Evolutionary conservation across 2,113 vertebrate species (phyloP).

Genomic region (Pimephales promelas): DNA sequence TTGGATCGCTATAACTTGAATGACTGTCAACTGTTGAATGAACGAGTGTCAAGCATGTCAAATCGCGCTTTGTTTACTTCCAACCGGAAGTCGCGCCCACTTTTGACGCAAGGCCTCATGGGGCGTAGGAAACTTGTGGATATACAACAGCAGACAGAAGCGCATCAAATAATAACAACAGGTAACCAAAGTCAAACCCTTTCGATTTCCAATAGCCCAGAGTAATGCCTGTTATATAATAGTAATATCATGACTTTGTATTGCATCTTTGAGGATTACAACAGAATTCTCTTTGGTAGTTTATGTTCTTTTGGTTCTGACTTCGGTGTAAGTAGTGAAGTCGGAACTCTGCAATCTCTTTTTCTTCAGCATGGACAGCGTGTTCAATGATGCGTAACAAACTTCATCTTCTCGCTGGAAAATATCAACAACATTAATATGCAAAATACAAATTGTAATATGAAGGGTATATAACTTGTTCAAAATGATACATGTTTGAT

Average conservation of each 20-base stretch:
- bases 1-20: no score
- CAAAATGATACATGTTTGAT: neutral
- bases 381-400: neutral
- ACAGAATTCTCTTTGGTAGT: neutral
- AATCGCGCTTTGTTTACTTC: no score
- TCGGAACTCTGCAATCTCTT: neutral
- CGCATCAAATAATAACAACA: no score
- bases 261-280: neutral
- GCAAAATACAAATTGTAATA: neutral
- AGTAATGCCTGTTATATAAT: no score
- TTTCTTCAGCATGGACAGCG: neutral
- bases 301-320: neutral
- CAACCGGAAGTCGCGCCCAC: no score
- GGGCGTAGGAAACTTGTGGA: no score
- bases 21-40: no score
- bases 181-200: no score
- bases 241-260: neutral
- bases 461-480: neutral
- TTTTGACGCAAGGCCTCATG: no score
- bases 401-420: neutral
- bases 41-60: no score
- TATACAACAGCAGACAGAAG: no score
- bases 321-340: conserved; percentile 15
- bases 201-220: no score
- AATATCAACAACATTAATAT: neutral